These are phyloP conservation scores for Trachemys scripta DNA, from an alignment of 2,113 vertebrate genomes.

Conservation along the genomic window DNA sequence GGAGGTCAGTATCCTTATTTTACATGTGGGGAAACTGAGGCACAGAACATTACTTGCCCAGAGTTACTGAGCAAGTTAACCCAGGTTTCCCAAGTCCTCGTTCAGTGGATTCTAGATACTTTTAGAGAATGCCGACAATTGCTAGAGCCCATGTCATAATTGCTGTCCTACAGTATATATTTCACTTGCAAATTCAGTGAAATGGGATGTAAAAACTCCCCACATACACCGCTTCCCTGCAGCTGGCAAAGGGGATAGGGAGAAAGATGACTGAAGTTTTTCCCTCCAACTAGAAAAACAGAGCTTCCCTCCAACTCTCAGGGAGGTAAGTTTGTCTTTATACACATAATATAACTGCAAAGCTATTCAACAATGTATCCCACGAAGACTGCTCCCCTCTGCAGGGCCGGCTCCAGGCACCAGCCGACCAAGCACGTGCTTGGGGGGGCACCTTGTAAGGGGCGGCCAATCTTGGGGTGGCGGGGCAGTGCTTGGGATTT, in stretches of 20 bases:
- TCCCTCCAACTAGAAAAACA: background rate
- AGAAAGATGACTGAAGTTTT: background rate
- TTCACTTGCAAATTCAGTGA: background rate
- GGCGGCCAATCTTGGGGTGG: too few relatives aligned
- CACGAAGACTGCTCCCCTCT: accelerated
- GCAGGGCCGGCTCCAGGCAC: too few relatives aligned
- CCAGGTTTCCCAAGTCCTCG: too few relatives aligned
- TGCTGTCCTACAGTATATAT: background rate
- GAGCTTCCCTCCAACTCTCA: background rate
- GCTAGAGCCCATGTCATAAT: background rate
- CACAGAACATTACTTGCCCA: too few relatives aligned
- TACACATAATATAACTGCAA: background rate
- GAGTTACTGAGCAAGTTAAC: too few relatives aligned
- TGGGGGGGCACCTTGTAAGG: too few relatives aligned
- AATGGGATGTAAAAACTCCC: background rate
- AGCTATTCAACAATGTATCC: background rate
- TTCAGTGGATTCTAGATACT: background rate
- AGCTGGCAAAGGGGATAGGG: background rate
- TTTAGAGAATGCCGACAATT: background rate
- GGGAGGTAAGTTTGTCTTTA: background rate
- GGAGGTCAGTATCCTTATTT: too few relatives aligned
- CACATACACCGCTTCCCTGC: background rate
- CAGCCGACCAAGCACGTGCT: too few relatives aligned
- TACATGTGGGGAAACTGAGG: too few relatives aligned
- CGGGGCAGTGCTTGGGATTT: too few relatives aligned